phyloP scores from a whole-genome alignment of 2,797 vertebrate genomes.

The Phalloptychus januarius region DNA sequence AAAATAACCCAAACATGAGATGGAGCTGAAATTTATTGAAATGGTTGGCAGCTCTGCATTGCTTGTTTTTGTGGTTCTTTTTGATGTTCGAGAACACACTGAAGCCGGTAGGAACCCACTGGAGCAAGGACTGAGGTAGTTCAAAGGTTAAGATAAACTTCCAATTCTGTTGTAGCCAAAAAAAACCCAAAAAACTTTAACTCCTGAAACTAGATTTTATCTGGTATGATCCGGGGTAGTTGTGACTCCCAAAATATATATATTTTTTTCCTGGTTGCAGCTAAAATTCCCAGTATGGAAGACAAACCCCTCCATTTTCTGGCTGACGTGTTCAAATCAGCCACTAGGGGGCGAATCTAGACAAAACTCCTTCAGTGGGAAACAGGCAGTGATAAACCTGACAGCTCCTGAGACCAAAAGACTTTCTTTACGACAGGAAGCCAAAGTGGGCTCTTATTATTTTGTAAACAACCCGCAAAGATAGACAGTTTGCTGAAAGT shows the following conservation, averaged over 20 bases:
- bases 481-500: background rate
- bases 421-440: background rate
- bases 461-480: conserved; percentile 11
- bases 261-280: background rate
- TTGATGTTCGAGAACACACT: background rate
- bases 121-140: conserved; percentile 52
- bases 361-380: conserved; percentile 4
- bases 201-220: conserved; percentile 1
- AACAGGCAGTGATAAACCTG: conserved; percentile 23
- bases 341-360: conserved; percentile 31
- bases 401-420: conserved; percentile 21
- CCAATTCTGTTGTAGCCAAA: background rate
- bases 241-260: background rate
- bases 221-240: conserved; percentile 2
- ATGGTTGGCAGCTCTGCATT: conserved; percentile 32
- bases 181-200: background rate
- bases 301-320: conserved; percentile 1
- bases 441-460: background rate
- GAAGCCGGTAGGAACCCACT: conserved; percentile 7
- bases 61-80: conserved; percentile 34
- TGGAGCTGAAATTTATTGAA: conserved; percentile 6
- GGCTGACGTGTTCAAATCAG: conserved; percentile 10
- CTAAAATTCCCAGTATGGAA: conserved; percentile 35
- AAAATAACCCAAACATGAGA: conserved; percentile 16
- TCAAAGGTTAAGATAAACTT: conserved; percentile 30